Evolutionary conservation across 2,797 vertebrate species (phyloP), one percentile per base, ranked within the genome.

Genomic region (Cyprinella venusta): DNA sequence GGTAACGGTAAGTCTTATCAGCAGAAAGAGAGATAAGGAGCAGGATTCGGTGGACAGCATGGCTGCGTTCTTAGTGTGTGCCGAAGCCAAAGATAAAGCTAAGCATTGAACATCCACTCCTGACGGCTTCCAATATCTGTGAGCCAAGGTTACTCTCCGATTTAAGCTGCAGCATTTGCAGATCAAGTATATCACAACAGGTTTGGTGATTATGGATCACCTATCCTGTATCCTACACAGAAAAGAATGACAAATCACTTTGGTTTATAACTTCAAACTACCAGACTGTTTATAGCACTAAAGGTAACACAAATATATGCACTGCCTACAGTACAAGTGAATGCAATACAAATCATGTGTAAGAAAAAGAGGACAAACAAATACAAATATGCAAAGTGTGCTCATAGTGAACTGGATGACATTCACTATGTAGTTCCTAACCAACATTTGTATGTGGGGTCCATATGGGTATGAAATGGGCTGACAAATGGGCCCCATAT

Each of bases 1-100:
- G 84, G 65, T 84, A 84, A 84, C 74, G 2, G 30, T 33, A 67
- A 42, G 80, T 56, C 75, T 87, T 88, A 86, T 90, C 84, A 76
- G 48, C 67, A 67, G 33, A 16, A 56, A 8, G 50, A 79, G 50
- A 88, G 80, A 90, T 81, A 87, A 87, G 78, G 87, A 70, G 80
- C 26, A 0, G 38, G 77, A 68, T 83, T 88, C 86, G 38, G 50
- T 70, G 61, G 90, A 89, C 78, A 59, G 40, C 80, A 45, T 85
- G 85, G 80, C 45, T 75, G 40, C 63, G 56, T 45, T 84, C 21
- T 42, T 81, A 63, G 56, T 79, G 36, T 76, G 52, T 13, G 30
- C 75, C 48, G 79, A n/a, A 64, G 33, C 45, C n/a, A 77, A 52
- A 30, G 76, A 86, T 83, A 80, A 85, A 85, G 48, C 75, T 70